Evolutionary conservation across 2,797 vertebrate species (phyloP).

Genomic region (Myotis findleyi): DNA sequence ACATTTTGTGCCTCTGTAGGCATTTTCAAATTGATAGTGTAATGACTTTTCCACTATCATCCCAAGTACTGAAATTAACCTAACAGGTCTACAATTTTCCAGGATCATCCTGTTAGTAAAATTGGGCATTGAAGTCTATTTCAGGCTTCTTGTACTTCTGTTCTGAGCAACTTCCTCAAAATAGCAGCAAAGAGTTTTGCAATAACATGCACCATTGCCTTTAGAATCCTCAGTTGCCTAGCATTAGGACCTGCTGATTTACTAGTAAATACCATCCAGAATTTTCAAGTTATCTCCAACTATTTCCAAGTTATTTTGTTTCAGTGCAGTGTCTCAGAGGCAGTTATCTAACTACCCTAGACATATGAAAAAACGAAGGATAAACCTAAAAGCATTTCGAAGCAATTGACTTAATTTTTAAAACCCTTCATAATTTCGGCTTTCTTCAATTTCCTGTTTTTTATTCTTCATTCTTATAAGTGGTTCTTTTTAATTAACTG

Average conservation of each 20-base stretch:
- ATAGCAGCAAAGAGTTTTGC: conserved; percentile 70
- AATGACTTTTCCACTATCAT: conserved; percentile 56
- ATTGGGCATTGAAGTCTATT: conserved; percentile 59
- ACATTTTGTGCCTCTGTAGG: conserved; percentile 31
- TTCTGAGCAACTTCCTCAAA: conserved; percentile 68
- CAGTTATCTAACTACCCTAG: conserved; percentile 23
- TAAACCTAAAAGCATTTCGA: background rate
- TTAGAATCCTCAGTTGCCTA: conserved; percentile 62
- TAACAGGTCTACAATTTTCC: conserved; percentile 66
- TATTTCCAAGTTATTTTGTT: conserved; percentile 43
- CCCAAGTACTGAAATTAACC: conserved; percentile 47
- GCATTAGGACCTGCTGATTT: conserved; percentile 69
- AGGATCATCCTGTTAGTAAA: conserved; percentile 64
- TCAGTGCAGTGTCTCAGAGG: background rate
- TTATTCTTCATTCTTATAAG: background rate
- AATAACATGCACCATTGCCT: conserved; percentile 70
- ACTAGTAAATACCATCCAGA: conserved; percentile 45
- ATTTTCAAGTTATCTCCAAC: conserved; percentile 53
- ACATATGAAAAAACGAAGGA: background rate
- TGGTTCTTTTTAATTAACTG: background rate
- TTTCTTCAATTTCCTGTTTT: background rate
- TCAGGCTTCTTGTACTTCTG: conserved; percentile 43
- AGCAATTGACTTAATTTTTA: conserved; percentile 4
- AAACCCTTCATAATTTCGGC: background rate
- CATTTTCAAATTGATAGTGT: conserved; percentile 54